Evolutionary conservation across 1,140 invertebrate species (phyloP), one percentile per base, ranked within the genome.

Genomic region (Drosophila prosaltans): DNA sequence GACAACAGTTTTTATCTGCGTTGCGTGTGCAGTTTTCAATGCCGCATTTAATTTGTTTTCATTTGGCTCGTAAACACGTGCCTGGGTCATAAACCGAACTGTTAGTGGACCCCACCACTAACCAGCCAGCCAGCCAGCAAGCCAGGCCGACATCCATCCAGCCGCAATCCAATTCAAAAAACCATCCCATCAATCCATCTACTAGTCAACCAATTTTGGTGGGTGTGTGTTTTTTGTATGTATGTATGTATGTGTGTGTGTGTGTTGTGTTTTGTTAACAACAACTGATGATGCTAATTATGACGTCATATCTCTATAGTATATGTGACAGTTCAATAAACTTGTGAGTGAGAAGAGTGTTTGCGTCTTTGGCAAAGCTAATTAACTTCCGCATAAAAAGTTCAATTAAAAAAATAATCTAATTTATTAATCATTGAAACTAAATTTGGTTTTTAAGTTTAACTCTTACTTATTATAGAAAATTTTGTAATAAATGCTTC

Each of bases 21-120:
- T 84, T 72, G 76, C 76, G 79, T 88, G 79, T 86, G 83, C 82
- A 86, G 67, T 86, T 82, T 80, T 86, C 82, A 86, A 82, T 86
- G 82, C 64, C 83, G 79, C 82, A 76, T 71, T 86, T 79, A 69
- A 81, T 81, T 86, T 71, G 72, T 70, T 83, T 74, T 82, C 67
- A 70, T 78, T 67, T 61, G 51, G 61, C 64, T 75, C 72, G 75
- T 75, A 80, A 77, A 86, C 82, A 85, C 82, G 82, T 86, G 82
- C 67, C 82, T 66, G 16, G 45, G 66, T 69, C 65, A 85, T 85
- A 86, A 85, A 81, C 59, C 66, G 69, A 26, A 26, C 36, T n/a
- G 26, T 45, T 51, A 51, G 45, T 51, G 45, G 45, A 51, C 45
- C 45, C 45, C 45, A 26, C 45, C 45, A 26, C 21, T 11, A 48